Evolutionary conservation across 2,888 invertebrate species (phyloP), one percentile per base, ranked within the genome.

Genomic region (Protodeltote pygarga): DNA sequence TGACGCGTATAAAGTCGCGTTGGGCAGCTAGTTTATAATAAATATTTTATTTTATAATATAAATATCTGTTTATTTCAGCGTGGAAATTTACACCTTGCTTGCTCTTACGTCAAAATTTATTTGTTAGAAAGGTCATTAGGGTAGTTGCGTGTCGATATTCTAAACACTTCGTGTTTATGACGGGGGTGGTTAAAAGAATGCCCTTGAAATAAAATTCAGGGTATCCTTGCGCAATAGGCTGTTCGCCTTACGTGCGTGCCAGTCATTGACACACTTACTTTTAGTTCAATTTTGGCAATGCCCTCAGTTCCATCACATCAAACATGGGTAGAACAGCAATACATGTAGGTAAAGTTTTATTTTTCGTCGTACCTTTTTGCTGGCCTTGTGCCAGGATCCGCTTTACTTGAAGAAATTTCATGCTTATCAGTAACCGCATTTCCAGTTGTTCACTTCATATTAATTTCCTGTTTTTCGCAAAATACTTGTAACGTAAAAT

Each of bases 191-290:
- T 41, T 58, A 55, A 34, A 66, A 65, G 71, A 65, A 71, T 67
- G 77, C 66, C 82, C 83, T 84, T 84, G 80, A 79, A 83, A 81
- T 42, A 42, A 75, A 73, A 75, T 81, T 75, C 63, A 64, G 69
- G 65, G 54, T 65, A 63, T 70, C 68, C 65, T 73, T 61, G 65
- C 49, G 64, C 62, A 66, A 63, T 47, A 21, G 46, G 40, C 55
- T 73, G 65, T 73, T 69, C 65, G 38, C 60, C 46, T 72, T 61
- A 73, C 74, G 76, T 79, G 77, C 70, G 71, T 62, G 66, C 46
- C 55, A 60, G 60, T 53, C 72, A 69, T 76, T 77, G 79, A 76
- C 75, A 81, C 65, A 69, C 48, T 73, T 78, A 65, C 51, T 45
- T 65, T 38, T 65, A 46, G 48, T 42, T 32, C 49, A 62, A 38